Conservation (phyloP, 2,113 vertebrate genomes). For the Panthera tigris region DNA sequence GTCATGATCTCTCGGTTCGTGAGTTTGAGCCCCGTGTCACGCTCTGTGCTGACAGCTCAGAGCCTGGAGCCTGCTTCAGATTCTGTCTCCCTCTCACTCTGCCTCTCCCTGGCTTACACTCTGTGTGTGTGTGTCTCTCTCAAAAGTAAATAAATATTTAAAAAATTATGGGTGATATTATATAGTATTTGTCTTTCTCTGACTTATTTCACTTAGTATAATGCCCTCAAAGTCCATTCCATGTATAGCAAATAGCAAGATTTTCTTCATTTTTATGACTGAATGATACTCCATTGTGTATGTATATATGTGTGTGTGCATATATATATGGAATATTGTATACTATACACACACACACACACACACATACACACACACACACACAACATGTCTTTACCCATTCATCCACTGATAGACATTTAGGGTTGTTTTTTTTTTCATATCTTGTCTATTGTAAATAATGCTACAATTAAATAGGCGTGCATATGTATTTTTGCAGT, state of each 20-base stretch:
- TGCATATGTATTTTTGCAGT: neutral
- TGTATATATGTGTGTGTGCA: neutral
- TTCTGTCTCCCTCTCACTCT: too few relatives aligned
- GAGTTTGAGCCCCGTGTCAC: too few relatives aligned
- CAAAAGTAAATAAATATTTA: too few relatives aligned
- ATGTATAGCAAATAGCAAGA: neutral
- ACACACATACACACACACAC: neutral
- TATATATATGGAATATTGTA: neutral
- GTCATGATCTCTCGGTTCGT: too few relatives aligned
- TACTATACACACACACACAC: neutral
- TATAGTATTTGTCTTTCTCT: neutral
- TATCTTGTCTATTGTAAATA: neutral
- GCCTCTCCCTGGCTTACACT: too few relatives aligned
- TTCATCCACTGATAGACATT: neutral
- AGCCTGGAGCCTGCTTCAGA: too few relatives aligned
- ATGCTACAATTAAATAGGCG: neutral
- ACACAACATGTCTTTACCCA: neutral
- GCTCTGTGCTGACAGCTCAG: too few relatives aligned
- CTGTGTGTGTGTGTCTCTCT: too few relatives aligned
- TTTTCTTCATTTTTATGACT: neutral
- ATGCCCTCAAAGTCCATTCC: neutral
- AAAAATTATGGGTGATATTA: neutral
- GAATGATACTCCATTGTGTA: neutral
- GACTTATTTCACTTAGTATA: neutral
- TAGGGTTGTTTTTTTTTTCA: neutral